Base-by-base conservation (phyloP, 1,140 invertebrate genomes). In the Radopholus similis region DNA sequence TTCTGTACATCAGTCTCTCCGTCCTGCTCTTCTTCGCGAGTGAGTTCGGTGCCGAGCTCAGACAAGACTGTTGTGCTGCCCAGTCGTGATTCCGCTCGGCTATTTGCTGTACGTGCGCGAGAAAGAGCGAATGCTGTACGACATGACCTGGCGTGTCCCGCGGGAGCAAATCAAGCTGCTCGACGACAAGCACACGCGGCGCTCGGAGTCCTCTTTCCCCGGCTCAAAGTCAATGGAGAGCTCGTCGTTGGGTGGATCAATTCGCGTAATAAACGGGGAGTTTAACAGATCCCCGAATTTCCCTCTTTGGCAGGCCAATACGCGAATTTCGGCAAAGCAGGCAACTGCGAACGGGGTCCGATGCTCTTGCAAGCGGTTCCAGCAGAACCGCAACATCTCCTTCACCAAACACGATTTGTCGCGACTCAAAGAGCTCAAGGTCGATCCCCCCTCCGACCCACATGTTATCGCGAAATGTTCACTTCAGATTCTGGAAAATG, bases 61-160 rank as follows among this genome's bases (percentile, higher is more conserved):
- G n/a, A 40, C 11, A 40, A 40, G 11, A 40, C 38, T 40, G 28
- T 1, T 32, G 21, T n/a, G 11, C 40, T 4, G 21, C 42, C 23
- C 23, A 64, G 56, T 75, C 9, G 47, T 67, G 13, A 65, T 77
- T 34, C 79, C 81, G 21, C 15, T 82, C 8, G 73, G 68, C 4
- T 81, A 83, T 57, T 82, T 81, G 40, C 69, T 83, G 42, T 81
- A 81, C 49, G n/a, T 78, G 13, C 82, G 78, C 77, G 78, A 81
- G 30, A 62, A 82, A 58, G 80, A 81, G 37, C 23, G 80, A 30
- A 55, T 74, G 56, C 53, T 81, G 21, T 81, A 81, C 59, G 77
- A 81, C 38, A 81, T 81, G 79, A 82, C 78, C 9, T 81, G 79
- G 79, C 62, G 79, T 9, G 74, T 81, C 32, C 76, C 80, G 1